Percentiles rank a stretch among this genome's conserved stretches.
Evolutionary conservation across 2,113 vertebrate genomes (phyloP).

Genomic region (Scopus umbretta): DNA sequence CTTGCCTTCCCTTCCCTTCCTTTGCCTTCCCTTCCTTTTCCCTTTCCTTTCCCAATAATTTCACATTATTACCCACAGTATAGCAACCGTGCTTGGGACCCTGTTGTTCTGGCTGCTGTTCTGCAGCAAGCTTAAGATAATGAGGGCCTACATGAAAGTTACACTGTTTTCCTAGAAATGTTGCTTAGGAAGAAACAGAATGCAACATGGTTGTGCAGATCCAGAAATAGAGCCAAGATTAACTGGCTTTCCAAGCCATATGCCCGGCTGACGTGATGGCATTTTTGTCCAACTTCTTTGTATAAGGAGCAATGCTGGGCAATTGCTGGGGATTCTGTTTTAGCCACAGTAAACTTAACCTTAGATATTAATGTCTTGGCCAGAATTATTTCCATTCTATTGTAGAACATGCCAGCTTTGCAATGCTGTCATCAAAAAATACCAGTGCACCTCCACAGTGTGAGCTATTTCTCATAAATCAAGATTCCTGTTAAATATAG

Average conservation of each 20-base stretch:
- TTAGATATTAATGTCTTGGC: neutral
- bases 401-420: neutral
- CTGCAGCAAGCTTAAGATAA: neutral
- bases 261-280: neutral
- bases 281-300: neutral
- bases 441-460: neutral
- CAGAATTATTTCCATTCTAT: neutral
- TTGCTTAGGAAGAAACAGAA: neutral
- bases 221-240: neutral
- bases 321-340: neutral
- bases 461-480: neutral
- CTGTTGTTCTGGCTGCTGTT: neutral
- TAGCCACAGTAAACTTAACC: neutral
- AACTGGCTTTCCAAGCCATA: neutral
- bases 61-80: neutral
- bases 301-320: neutral
- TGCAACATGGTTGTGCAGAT: neutral
- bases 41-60: too few species aligned
- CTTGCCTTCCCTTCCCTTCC: too few species aligned
- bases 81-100: neutral
- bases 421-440: neutral
- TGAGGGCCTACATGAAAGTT: neutral
- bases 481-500: neutral
- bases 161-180: neutral
- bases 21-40: too few species aligned